Evolutionary conservation across 2,797 vertebrate genomes (phyloP).

Genomic region (Malurus splendens): DNA sequence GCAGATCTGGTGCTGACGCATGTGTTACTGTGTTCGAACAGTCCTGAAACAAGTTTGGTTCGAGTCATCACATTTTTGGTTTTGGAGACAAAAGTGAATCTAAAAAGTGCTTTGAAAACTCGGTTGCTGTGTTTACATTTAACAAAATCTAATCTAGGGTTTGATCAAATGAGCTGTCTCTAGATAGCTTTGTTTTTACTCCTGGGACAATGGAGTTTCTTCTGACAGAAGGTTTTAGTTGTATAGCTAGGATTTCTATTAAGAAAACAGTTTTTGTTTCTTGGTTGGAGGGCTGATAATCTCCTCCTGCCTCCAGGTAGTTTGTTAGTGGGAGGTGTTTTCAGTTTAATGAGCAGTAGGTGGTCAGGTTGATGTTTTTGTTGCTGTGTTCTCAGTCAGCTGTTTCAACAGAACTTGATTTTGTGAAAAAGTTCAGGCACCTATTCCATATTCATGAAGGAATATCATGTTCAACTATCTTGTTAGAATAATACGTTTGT

Average conservation of each 20-base stretch:
- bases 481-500: not conserved
- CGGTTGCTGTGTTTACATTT: not conserved
- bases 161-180: not conserved
- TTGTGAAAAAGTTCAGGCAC: not conserved
- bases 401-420: not conserved
- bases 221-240: not conserved
- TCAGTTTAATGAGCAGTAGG: too few species aligned
- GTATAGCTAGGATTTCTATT: not conserved
- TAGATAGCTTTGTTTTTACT: not conserved
- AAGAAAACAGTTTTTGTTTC: not conserved
- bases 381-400: not conserved
- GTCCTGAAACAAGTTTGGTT: not conserved
- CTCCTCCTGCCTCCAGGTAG: not conserved
- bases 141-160: not conserved
- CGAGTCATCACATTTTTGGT: rapidly evolving
- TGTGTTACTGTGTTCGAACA: not conserved
- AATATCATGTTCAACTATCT: not conserved
- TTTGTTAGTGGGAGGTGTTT: not conserved
- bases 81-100: not conserved
- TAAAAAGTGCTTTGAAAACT: not conserved
- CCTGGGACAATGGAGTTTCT: not conserved
- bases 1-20: not conserved
- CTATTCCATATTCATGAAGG: not conserved
- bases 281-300: not conserved
- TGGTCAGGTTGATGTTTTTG: not conserved